Base-by-base conservation (phyloP, 2,888 invertebrate species). In the Alsophila aescularia region DNA sequence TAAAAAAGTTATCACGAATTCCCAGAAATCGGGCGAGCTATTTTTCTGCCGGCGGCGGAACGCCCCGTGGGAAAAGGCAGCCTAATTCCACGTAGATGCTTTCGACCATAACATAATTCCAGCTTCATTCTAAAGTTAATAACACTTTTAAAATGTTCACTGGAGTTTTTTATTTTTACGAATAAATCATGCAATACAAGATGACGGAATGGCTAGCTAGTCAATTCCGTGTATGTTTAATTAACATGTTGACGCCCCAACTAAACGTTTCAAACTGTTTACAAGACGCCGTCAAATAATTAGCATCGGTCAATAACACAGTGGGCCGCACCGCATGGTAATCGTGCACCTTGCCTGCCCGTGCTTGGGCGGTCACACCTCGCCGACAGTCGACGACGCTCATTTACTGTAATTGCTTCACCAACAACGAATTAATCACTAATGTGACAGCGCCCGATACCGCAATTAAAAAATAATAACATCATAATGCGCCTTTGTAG, bases 1-100 rank as follows among this genome's bases (percentile, higher is more conserved):
- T 87, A 89, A 88, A 88, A 87, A 89, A 87, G 85, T 88, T 87
- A 88, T 87, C 85, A 84, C 82, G 77, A 77, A 85, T 87, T 87
- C 86, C 81, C 83, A 86, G 87, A 83, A 85, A 83, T 81, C 81
- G 80, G 75, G 75, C 72, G 75, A 79, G 87, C 81, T 85, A 86
- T 86, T 88, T 87, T 85, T 83, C 85, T 82, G 82, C 77, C 81
- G 77, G 68, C 77, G 78, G 78, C 76, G 72, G 69, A 69, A 73
- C 66, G 75, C 77, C 81, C 80, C 80, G 81, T 85, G 88, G 86
- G 87, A 86, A n/a, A 83, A 77, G 70, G 64, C 69, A 73, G 75
- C 75, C 79, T 75, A 76, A 81, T 81, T 64, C 60, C 41, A 51
- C 45, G 50, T 69, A 70, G 73, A 77, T 77, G 71, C 70, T 64